Evolutionary conservation across 2,888 invertebrate species (phyloP), one percentile per base, ranked within the genome.

Genomic region (Poecilus cupreus): DNA sequence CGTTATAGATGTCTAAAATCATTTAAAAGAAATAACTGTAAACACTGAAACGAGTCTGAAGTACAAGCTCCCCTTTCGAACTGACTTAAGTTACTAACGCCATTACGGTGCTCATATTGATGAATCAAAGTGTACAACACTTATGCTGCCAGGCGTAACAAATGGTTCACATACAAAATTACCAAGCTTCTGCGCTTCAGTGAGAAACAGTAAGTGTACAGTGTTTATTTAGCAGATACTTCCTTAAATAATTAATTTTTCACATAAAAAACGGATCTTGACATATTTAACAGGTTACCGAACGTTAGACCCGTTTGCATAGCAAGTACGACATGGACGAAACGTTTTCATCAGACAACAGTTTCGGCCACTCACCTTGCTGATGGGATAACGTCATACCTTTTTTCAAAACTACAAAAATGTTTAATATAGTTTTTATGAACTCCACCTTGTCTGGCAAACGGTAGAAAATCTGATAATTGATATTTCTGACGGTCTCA

Each of bases 121-220:
- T 49, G 74, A 24, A 46, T 49, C 18, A 74, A 74, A 24, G 49
- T 26, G 26, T 13, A 20, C 46, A 13, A 70, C 43, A 70, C 39
- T 70, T 70, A 43, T 70, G 74, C 43, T 22, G 37, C 20, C 18
- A 70, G 24, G 74, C 49, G 49, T 68, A 13, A 39, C 68, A 37
- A 20, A 70, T 70, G 43, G 39, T 20, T 74, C 49, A 74, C 74
- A 74, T 74, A 49, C 24, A 74, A 74, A 74, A 49, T 70, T 70
- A 43, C 74, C n/a, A n/a, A n/a, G 32, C 37, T 68, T 68, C 68
- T 16, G 4, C 32, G 68, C 68, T 37, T 68, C 37, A 68, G 37
- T 68, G 68, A 32, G 18, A 18, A 18, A 39, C 37, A 13, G 26
- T 13, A 24, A 13, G 60, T 22, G 26, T 13, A n/a, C 20, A 22